Evolutionary conservation across 2,797 vertebrate species (phyloP).

Genomic region (Neosilurus mollespiculum): DNA sequence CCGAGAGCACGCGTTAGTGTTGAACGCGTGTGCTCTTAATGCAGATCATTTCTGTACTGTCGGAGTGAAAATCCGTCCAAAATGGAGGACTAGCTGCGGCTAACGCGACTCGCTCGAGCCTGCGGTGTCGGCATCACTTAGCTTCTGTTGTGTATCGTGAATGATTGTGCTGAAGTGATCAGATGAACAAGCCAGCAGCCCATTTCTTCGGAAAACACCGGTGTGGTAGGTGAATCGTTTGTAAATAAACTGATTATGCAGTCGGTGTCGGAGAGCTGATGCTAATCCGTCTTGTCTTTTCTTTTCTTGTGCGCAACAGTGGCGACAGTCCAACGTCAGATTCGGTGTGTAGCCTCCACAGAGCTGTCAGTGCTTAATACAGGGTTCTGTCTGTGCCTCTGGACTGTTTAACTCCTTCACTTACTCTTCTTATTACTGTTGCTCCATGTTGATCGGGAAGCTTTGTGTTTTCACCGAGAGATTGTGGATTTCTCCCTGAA

Average conservation of each 20-base stretch:
- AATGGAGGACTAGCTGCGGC: conserved; percentile 54
- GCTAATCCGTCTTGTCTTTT: conserved; percentile 40
- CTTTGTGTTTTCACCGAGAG: neutral
- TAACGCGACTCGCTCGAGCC: conserved; percentile 16
- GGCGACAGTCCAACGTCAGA: conserved; percentile 65
- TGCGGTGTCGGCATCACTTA: conserved; percentile 19
- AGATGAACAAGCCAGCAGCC: neutral
- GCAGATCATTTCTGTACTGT: conserved; percentile 18
- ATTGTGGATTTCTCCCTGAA: neutral
- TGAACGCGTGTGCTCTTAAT: neutral
- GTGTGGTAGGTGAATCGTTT: neutral
- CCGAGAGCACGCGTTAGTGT: too few relatives aligned
- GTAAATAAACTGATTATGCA: neutral
- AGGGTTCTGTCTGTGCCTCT: neutral
- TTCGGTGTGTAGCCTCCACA: conserved; percentile 57
- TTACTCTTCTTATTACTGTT: too few relatives aligned
- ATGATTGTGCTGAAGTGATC: neutral
- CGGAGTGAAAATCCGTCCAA: conserved; percentile 43
- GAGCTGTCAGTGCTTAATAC: conserved; percentile 60
- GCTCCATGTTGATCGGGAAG: neutral
- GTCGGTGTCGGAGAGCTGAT: neutral
- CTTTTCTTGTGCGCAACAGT: conserved; percentile 62
- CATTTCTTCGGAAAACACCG: neutral
- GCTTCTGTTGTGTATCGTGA: neutral
- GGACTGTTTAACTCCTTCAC: neutral